phyloP scores from a whole-genome alignment of 2,113 vertebrate genomes.

The Microtus montanus region DNA sequence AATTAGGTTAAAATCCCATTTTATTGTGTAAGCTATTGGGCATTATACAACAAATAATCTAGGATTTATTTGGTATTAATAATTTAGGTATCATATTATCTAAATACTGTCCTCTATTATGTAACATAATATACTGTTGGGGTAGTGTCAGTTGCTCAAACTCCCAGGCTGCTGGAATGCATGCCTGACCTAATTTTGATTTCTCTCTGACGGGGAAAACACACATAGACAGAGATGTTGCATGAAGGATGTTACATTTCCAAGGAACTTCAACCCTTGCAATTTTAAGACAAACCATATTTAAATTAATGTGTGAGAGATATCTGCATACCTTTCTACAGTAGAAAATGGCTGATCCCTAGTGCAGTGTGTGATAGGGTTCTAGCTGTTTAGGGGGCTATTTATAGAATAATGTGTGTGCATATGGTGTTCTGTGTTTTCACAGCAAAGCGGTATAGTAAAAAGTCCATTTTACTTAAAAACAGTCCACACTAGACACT shows the following conservation, averaged over 20 bases:
- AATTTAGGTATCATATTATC: slow-evolving; percentile 76
- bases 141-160: slow-evolving; percentile 76
- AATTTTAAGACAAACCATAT: slow-evolving; percentile 48
- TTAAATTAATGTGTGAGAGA: slow-evolving; percentile 52
- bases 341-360: slow-evolving; percentile 68
- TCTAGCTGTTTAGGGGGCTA: slow-evolving; percentile 69
- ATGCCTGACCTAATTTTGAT: slow-evolving; percentile 85
- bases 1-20: slow-evolving; percentile 84
- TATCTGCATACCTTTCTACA: slow-evolving; percentile 29
- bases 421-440: slow-evolving; percentile 56
- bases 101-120: slow-evolving; percentile 75
- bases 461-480: slow-evolving; percentile 61
- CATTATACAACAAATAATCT: slow-evolving; percentile 81
- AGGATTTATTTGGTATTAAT: slow-evolving; percentile 81
- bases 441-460: slow-evolving; percentile 61
- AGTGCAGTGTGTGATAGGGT: slow-evolving; percentile 73
- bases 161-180: slow-evolving; percentile 80
- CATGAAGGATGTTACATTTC: slow-evolving; percentile 43
- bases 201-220: neutral
- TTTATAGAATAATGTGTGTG: slow-evolving; percentile 74
- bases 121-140: slow-evolving; percentile 74
- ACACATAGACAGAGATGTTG: slow-evolving; percentile 18
- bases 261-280: slow-evolving; percentile 31
- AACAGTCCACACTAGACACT: slow-evolving; percentile 20
- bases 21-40: slow-evolving; percentile 77